phyloP scores from a whole-genome alignment of 2,797 vertebrate genomes.

The Morus bassanus region DNA sequence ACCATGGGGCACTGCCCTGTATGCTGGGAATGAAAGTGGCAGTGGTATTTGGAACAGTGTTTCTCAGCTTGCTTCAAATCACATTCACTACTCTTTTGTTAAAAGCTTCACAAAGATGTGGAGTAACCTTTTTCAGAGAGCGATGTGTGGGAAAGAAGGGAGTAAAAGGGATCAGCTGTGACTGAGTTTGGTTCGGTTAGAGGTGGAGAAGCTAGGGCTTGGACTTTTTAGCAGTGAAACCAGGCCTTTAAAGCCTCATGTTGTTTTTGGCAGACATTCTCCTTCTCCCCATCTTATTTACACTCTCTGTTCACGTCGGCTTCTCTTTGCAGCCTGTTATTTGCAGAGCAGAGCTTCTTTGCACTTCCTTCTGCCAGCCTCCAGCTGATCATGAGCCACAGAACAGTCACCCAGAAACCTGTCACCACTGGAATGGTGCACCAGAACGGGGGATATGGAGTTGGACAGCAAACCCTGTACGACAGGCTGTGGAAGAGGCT shows the following conservation, averaged over 20 bases:
- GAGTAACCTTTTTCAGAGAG: conserved; percentile 8
- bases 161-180: conserved; percentile 28
- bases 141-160: conserved; percentile 11
- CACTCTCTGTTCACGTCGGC: conserved; percentile 48
- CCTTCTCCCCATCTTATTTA: conserved; percentile 59
- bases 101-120: conserved; percentile 5
- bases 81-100: not conserved
- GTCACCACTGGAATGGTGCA: conserved; percentile 62
- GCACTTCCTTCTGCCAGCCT: conserved; percentile 63
- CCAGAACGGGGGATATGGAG: conserved; percentile 21
- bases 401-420: conserved; percentile 69
- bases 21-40: not conserved
- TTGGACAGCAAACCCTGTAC: conserved; percentile 21
- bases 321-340: conserved; percentile 61
- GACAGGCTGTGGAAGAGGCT: conserved; percentile 57
- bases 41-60: not conserved
- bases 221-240: conserved; percentile 45
- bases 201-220: conserved; percentile 26
- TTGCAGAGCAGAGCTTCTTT: conserved; percentile 62
- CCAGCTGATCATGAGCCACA: conserved; percentile 64
- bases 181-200: not conserved
- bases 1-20: fast-evolving
- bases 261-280: conserved; percentile 58
- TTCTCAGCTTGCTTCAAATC: conserved; percentile 7
- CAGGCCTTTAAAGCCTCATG: conserved; percentile 49